phyloP scores from a whole-genome alignment of 2,113 vertebrate genomes.

The Fregetta grallaria region DNA sequence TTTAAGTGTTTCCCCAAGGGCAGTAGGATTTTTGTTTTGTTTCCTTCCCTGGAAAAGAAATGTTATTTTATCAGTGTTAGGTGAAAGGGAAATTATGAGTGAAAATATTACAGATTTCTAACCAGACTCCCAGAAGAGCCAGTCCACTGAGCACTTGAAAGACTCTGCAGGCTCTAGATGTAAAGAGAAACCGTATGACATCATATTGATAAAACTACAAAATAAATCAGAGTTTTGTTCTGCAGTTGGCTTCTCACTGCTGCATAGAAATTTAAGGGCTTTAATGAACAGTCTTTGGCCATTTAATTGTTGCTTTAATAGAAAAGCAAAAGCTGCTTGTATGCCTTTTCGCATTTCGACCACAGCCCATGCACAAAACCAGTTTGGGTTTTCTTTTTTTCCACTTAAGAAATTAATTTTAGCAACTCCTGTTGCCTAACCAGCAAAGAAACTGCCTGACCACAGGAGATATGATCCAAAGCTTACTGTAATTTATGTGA shows the following conservation, averaged over 20 bases:
- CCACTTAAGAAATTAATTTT: background rate
- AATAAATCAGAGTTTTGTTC: background rate
- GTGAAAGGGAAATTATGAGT: background rate
- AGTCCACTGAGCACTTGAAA: background rate
- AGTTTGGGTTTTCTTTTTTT: background rate
- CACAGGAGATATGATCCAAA: background rate
- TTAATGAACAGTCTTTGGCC: background rate
- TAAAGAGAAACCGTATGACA: conserved; percentile 7
- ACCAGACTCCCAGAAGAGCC: background rate
- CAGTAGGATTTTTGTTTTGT: background rate
- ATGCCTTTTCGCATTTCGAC: background rate
- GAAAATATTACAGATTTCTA: background rate
- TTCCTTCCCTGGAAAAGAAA: background rate
- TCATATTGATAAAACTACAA: background rate
- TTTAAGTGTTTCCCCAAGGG: background rate
- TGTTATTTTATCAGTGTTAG: background rate
- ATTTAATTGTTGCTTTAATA: background rate
- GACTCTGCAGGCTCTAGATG: background rate
- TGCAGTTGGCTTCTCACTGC: background rate
- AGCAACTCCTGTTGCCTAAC: background rate
- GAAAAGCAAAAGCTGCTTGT: background rate
- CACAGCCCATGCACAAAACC: background rate
- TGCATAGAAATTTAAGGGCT: background rate
- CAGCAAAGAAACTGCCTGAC: background rate
- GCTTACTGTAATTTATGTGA: background rate